Percentiles rank a stretch among this genome's conserved stretches.
Evolutionary conservation across 2,888 invertebrate species (phyloP).

Genomic region (Schrankia costaestrigalis): DNA sequence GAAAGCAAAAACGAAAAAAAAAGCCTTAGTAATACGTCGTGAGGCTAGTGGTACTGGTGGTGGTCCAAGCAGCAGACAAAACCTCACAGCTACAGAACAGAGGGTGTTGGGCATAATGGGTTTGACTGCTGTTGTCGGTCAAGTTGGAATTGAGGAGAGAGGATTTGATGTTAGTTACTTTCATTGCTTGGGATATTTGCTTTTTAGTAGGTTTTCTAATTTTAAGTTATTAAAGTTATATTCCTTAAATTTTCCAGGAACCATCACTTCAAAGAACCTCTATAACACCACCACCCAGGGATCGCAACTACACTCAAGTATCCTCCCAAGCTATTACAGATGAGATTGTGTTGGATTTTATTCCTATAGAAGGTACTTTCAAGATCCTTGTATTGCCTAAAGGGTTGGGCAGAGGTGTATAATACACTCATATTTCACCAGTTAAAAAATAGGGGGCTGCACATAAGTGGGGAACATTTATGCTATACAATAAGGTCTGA

Average conservation of each 20-base stretch:
- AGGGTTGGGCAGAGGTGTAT: too few species aligned
- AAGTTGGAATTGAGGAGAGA: neutral
- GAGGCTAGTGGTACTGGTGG: too few species aligned
- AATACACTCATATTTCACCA: too few species aligned
- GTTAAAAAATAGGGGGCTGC: too few species aligned
- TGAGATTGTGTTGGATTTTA: too few species aligned
- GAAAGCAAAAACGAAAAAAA: neutral
- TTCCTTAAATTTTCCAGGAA: neutral
- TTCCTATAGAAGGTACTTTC: too few species aligned
- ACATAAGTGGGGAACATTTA: too few species aligned
- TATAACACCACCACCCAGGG: neutral
- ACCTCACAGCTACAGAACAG: too few species aligned
- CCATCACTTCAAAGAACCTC: neutral
- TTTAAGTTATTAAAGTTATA: neutral
- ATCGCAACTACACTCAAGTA: neutral
- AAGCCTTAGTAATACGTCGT: neutral
- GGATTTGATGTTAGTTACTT: neutral
- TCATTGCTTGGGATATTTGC: neutral
- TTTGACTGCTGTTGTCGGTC: neutral
- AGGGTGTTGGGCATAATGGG: slow-evolving; percentile 1
- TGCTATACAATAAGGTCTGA: too few species aligned
- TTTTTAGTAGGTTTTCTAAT: neutral
- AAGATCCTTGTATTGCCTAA: too few species aligned
- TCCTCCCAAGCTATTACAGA: too few species aligned
- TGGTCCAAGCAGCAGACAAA: too few species aligned